Evolutionary conservation across 2,797 vertebrate species (phyloP).

Genomic region (Hippocampus kuda): DNA sequence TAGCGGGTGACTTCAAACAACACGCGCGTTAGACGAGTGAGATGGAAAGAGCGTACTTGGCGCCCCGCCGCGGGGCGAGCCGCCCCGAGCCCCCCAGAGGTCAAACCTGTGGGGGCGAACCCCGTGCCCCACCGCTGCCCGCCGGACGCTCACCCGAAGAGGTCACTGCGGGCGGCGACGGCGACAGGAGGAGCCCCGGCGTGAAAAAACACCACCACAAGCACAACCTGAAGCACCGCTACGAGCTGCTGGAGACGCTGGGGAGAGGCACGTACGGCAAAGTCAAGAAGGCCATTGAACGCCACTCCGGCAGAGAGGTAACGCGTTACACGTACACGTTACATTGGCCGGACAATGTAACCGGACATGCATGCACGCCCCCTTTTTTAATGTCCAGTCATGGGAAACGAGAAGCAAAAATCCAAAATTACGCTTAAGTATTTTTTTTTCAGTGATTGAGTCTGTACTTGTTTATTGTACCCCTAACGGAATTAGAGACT

Average conservation of each 20-base stretch:
- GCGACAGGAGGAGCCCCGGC: slow-evolving; percentile 69
- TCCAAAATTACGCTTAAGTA: no score
- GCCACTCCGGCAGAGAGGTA: slow-evolving; percentile 94
- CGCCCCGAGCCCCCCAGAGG: slow-evolving; percentile 43
- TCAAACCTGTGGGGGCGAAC: slow-evolving; percentile 37
- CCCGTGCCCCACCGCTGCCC: slow-evolving; percentile 17
- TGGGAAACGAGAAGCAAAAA: no score
- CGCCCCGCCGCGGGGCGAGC: slow-evolving; percentile 47
- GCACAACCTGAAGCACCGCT: slow-evolving; percentile 97
- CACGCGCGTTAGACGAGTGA: slow-evolving; percentile 22
- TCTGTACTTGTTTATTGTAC: no score
- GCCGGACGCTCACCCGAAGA: slow-evolving; percentile 32
- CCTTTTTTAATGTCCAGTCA: background rate
- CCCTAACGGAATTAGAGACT: no score
- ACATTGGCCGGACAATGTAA: background rate
- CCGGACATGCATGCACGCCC: background rate
- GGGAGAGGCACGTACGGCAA: slow-evolving; percentile 96
- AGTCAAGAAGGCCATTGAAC: slow-evolving; percentile 92
- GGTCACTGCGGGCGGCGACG: slow-evolving; percentile 43
- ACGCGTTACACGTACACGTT: slow-evolving; percentile 41
- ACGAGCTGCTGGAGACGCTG: slow-evolving; percentile 93
- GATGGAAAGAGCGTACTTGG: slow-evolving; percentile 67
- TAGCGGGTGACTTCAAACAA: slow-evolving; percentile 53
- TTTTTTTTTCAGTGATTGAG: no score
- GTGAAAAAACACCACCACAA: slow-evolving; percentile 98